Base-by-base conservation (phyloP, 2,888 invertebrate species). In the Stenichneumon culpator region DNA sequence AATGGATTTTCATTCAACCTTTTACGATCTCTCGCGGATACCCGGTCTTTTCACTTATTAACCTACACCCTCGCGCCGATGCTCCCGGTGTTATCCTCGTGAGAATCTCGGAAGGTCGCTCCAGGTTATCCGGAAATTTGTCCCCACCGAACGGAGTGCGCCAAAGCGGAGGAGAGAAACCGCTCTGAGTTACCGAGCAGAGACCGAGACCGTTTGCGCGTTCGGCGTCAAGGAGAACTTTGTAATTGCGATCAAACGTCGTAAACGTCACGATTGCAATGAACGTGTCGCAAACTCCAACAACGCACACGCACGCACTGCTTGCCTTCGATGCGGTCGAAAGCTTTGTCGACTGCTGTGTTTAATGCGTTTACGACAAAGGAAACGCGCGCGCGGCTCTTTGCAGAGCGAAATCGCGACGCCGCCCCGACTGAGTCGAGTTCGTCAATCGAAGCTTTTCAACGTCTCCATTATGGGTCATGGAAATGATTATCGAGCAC, bases 1-100 rank as follows among this genome's bases (percentile, higher is more conserved):
- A 90, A 91, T 90, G 89, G 88, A 87, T 89, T 89, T 90, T 89
- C 89, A 89, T 90, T 89, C 91, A 89, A 85, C 77, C 69, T 88
- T 90, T 91, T 89, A 90, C 87, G 89, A 89, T 87, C 82, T 79
- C 80, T 73, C 78, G 44, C 54, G 28, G 47, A 25, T 60, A 25
- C 63, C 22, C 28, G 47, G 65, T 60, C 78, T 73, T 73, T 70
- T 74, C 54, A 32, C 63, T 72, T 79, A 78, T 79, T 72, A 73
- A 70, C 54, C 44, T 81, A 36, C 47, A 65, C 50, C 60, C 63
- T 63, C 28, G 69, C 57, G 57, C 39, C 69, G 50, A 63, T 70
- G 54, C 28, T 80, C 78, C 74, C 44, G 74, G 54, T 19, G 60
- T 60, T 60, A 60, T 57, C 72, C 67, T 70, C 44, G 39, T 54